phyloP scores from a whole-genome alignment of 2,113 vertebrate species.

The Actenoides hombroni region DNA sequence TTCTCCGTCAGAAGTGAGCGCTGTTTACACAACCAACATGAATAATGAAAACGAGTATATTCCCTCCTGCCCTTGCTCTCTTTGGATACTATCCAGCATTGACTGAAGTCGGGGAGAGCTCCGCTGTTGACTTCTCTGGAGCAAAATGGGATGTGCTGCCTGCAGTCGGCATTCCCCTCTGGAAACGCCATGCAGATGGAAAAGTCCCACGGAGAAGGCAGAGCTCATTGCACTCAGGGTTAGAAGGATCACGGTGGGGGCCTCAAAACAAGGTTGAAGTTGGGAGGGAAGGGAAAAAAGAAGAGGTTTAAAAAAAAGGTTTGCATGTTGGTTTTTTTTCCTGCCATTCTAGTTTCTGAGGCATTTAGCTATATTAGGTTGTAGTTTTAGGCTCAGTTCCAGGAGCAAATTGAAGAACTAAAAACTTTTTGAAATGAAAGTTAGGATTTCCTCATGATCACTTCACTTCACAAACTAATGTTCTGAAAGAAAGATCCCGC shows the following conservation, averaged over 20 bases:
- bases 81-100: constrained; percentile 38
- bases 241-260: background rate
- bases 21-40: constrained; percentile 35
- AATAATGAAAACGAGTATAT: constrained; percentile 54
- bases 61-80: constrained; percentile 45
- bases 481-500: background rate
- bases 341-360: background rate
- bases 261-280: background rate
- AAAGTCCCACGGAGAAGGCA: background rate
- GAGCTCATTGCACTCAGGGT: background rate
- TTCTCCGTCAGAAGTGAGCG: constrained; percentile 13
- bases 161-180: background rate
- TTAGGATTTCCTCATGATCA: background rate
- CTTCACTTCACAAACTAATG: background rate
- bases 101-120: constrained; percentile 39
- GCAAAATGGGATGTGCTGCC: constrained; percentile 5
- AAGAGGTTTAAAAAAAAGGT: background rate
- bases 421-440: constrained; percentile 11
- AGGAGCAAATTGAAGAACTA: constrained; percentile 27
- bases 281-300: background rate
- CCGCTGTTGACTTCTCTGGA: constrained; percentile 20
- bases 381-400: constrained; percentile 7
- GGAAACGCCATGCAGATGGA: background rate
- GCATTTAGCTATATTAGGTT: constrained; percentile 29
- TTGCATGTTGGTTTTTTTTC: rapidly evolving